A percentile compares a stretch with the other conserved stretches of the same genome.
phyloP scores from a whole-genome alignment of 2,888 invertebrate genomes.

The Andricus curvator region DNA sequence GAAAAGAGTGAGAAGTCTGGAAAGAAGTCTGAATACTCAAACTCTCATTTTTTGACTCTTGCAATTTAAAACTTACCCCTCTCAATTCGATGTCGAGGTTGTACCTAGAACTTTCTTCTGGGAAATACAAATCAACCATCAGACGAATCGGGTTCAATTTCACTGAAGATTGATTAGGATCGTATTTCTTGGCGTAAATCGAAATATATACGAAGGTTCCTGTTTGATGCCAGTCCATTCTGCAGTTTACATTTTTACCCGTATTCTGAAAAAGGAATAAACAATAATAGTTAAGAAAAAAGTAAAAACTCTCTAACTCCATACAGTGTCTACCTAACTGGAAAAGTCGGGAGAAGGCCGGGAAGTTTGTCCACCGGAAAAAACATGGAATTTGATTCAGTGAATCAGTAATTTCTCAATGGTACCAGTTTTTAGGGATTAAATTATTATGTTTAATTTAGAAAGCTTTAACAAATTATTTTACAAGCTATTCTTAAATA shows the following conservation, averaged over 20 bases:
- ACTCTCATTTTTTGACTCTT: background rate
- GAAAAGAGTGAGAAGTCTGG: too few relatives aligned
- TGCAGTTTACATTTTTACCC: constrained; percentile 83
- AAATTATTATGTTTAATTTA: too few relatives aligned
- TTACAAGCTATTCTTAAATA: too few relatives aligned
- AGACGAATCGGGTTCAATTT: constrained; percentile 92
- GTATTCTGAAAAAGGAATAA: constrained; percentile 72
- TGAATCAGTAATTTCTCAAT: too few relatives aligned
- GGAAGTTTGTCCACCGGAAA: too few relatives aligned
- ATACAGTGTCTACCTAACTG: too few relatives aligned
- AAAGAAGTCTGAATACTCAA: too few relatives aligned
- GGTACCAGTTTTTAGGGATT: too few relatives aligned
- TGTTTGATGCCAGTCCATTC: constrained; percentile 98
- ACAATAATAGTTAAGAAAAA: background rate
- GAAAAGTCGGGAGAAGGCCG: too few relatives aligned
- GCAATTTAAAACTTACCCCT: constrained; percentile 83
- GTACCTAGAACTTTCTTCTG: constrained; percentile 87
- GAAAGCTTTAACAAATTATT: too few relatives aligned
- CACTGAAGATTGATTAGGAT: constrained; percentile 87
- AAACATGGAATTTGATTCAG: too few relatives aligned
- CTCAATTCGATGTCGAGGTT: constrained; percentile 88
- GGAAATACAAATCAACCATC: constrained; percentile 87
- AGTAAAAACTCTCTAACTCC: background rate
- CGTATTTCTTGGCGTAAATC: constrained; percentile 94
- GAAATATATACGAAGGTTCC: constrained; percentile 90